Evolutionary conservation across 92 coral and sea anemone genomes (phyloP).

Genomic region (Actinernus sp.): DNA sequence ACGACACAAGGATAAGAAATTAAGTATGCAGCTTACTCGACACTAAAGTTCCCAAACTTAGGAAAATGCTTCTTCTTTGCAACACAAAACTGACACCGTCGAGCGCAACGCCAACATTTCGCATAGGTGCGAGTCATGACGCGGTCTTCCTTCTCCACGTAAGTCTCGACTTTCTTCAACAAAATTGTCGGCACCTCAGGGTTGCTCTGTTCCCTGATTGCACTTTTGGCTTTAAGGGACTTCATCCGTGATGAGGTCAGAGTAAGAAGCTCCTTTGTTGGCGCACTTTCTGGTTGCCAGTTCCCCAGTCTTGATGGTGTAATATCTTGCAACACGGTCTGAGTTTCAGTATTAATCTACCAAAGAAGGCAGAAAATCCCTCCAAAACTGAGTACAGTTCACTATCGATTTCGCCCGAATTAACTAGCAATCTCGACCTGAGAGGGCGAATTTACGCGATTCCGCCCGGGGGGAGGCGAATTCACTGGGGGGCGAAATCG

Average conservation of each 20-base stretch:
- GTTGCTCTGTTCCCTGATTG: conserved; percentile 8
- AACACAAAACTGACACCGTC: conserved; percentile 43
- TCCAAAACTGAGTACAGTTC: conserved; percentile 33
- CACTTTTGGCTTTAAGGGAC: conserved; percentile 7
- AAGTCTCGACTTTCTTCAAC: conserved; percentile 6
- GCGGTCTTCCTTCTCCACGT: conserved; percentile 13
- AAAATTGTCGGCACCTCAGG: conserved; percentile 28
- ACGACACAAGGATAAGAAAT: too few species aligned
- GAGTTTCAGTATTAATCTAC: conserved; percentile 38
- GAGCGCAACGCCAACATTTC: conserved; percentile 58
- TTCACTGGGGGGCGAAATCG: too few species aligned
- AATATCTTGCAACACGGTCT: conserved; percentile 11
- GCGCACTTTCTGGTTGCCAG: conserved; percentile 29
- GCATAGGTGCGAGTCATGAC: background rate
- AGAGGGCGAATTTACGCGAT: conserved; percentile 36
- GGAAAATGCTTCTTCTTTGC: conserved; percentile 9
- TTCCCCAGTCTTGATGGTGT: conserved; percentile 35
- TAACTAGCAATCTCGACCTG: conserved; percentile 30
- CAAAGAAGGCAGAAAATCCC: conserved; percentile 40
- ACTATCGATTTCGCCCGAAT: conserved; percentile 6
- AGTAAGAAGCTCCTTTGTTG: too few species aligned
- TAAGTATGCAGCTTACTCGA: conserved; percentile 64
- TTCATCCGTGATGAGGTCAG: conserved; percentile 27
- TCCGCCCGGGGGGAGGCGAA: too few species aligned
- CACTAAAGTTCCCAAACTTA: conserved; percentile 23